phyloP scores from a whole-genome alignment of 2,888 invertebrate species.

The Tetramorium bicarinatum region DNA sequence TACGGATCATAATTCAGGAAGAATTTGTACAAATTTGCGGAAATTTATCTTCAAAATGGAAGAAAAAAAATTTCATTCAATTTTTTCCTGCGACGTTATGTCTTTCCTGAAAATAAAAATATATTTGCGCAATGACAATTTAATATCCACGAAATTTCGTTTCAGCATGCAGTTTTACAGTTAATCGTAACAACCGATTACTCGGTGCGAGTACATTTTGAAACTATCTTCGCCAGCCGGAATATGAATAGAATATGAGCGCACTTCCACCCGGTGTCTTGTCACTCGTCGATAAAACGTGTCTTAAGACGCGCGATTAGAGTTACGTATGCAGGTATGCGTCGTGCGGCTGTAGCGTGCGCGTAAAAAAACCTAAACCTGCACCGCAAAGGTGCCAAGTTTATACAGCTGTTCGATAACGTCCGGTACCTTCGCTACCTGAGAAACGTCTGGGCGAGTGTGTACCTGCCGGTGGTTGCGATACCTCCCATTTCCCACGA shows the following conservation, averaged over 20 bases:
- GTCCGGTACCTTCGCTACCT: constrained; percentile 66
- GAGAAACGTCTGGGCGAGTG: constrained; percentile 60
- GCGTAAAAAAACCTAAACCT: constrained; percentile 12
- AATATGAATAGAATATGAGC: neutral
- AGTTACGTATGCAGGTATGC: constrained; percentile 17
- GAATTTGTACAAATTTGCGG: neutral
- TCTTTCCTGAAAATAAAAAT: neutral
- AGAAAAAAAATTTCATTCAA: neutral
- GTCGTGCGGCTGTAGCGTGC: neutral
- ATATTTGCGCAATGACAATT: neutral
- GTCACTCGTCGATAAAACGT: neutral
- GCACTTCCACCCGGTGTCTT: neutral
- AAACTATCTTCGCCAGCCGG: neutral
- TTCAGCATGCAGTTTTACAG: neutral
- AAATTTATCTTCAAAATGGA: neutral
- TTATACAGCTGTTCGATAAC: constrained; percentile 63
- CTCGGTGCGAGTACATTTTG: neutral
- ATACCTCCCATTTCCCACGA: constrained; percentile 9
- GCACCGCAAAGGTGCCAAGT: constrained; percentile 5
- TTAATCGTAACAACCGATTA: neutral
- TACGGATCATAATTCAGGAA: neutral
- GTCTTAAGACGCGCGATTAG: neutral
- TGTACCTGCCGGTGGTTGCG: constrained; percentile 58
- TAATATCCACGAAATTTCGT: neutral
- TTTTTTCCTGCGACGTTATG: neutral